Evolutionary conservation across 2,888 invertebrate species (phyloP).

Genomic region (Leptopterna dolabrata): DNA sequence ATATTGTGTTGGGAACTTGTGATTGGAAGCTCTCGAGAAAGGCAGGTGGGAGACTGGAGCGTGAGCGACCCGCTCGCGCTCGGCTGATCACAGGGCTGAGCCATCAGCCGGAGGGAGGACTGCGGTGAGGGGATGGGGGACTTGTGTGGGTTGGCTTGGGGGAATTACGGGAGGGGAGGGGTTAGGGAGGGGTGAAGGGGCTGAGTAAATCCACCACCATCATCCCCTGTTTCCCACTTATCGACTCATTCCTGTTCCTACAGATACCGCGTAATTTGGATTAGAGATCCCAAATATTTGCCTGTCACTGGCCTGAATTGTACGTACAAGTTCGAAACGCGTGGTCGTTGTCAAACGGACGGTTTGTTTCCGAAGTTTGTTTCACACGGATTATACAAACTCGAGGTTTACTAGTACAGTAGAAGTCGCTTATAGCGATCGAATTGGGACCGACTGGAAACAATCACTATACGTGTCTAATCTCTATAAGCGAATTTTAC

Average conservation of each 20-base stretch:
- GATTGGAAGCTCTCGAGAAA: not conserved
- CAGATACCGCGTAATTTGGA: too few relatives aligned
- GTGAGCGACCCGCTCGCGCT: conserved; percentile 26
- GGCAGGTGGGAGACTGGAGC: conserved; percentile 28
- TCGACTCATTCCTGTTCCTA: not conserved
- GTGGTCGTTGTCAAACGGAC: too few relatives aligned
- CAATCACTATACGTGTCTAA: too few relatives aligned
- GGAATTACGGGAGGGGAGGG: not conserved
- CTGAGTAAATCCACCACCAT: not conserved
- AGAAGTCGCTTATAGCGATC: too few relatives aligned
- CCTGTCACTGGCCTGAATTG: too few relatives aligned
- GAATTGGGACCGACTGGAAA: too few relatives aligned
- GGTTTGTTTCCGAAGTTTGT: too few relatives aligned
- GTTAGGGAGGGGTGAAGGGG: not conserved
- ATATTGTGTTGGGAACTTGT: not conserved
- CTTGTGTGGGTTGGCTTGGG: not conserved
- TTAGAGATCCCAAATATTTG: too few relatives aligned
- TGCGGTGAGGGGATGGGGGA: not conserved
- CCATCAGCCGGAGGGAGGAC: not conserved
- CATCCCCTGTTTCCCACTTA: not conserved
- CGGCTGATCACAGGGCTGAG: conserved; percentile 16
- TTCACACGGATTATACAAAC: too few relatives aligned
- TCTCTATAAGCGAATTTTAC: too few relatives aligned
- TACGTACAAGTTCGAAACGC: too few relatives aligned
- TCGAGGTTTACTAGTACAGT: too few relatives aligned